A percentile compares a stretch with the other conserved stretches of the same genome.
phyloP scores from a whole-genome alignment of 1,140 invertebrate species.

The Microvelia longipes region DNA sequence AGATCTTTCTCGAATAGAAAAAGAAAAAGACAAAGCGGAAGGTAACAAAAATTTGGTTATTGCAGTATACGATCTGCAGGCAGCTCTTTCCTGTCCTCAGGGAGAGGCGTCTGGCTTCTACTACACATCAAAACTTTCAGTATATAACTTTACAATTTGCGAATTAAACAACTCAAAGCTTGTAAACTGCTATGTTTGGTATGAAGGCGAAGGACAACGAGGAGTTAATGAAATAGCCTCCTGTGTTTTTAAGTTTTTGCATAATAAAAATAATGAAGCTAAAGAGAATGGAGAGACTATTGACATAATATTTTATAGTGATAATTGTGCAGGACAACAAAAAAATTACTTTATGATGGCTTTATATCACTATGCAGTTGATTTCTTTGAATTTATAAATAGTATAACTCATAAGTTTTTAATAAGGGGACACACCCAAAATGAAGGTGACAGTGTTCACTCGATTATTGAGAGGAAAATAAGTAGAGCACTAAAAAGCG shows the following conservation, averaged over 20 bases:
- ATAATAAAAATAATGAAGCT: no score
- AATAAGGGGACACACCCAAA: slow-evolving; percentile 14
- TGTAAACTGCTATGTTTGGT: background rate
- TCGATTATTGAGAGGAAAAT: slow-evolving; percentile 2
- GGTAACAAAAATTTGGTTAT: background rate
- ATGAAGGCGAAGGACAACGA: slow-evolving; percentile 19
- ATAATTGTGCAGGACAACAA: slow-evolving; percentile 4
- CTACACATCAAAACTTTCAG: slow-evolving; percentile 8
- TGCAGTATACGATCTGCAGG: background rate
- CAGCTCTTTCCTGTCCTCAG: background rate
- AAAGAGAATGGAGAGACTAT: no score
- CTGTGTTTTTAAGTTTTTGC: background rate
- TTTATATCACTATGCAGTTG: slow-evolving; percentile 12
- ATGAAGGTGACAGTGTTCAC: slow-evolving; percentile 13
- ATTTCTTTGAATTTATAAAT: slow-evolving; percentile 8
- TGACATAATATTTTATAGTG: background rate
- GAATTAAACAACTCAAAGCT: background rate
- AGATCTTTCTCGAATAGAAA: slow-evolving; percentile 4
- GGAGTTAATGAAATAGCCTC: slow-evolving; percentile 19
- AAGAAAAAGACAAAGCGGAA: background rate
- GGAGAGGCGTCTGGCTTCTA: slow-evolving; percentile 5
- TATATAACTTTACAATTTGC: slow-evolving; percentile 15
- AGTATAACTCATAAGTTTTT: slow-evolving; percentile 16
- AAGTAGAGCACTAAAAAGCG: background rate
- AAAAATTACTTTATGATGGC: slow-evolving; percentile 2